Evolutionary conservation across 1,140 invertebrate genomes (phyloP).

Genomic region (Cecropterus lyciades): DNA sequence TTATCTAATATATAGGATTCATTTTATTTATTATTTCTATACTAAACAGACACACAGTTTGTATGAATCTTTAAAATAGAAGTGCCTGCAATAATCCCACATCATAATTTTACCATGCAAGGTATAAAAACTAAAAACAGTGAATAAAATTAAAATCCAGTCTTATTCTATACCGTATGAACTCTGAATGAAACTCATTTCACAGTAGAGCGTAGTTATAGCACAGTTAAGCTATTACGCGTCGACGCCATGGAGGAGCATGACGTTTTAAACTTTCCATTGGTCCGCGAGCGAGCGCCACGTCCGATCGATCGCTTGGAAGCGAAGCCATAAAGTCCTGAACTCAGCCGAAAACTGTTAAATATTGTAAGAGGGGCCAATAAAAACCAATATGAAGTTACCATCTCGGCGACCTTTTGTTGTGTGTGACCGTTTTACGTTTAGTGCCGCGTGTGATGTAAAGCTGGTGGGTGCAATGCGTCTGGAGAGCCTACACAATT

Average conservation of each 20-base stretch:
- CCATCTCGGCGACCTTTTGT: slow-evolving; percentile 20
- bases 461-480: slow-evolving; percentile 30
- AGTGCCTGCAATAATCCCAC: too few relatives aligned
- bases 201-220: slow-evolving; percentile 23
- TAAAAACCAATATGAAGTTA: slow-evolving; percentile 23
- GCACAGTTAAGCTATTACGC: background rate
- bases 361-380: slow-evolving; percentile 31
- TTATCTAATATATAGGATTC: too few relatives aligned
- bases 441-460: slow-evolving; percentile 16
- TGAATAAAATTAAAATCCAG: background rate
- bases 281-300: slow-evolving; percentile 21
- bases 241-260: slow-evolving; percentile 2
- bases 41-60: too few relatives aligned
- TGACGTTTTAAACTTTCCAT: slow-evolving; percentile 27
- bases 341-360: slow-evolving; percentile 32
- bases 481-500: slow-evolving; percentile 23
- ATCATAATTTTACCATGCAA: too few relatives aligned
- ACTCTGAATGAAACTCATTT: background rate
- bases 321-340: slow-evolving; percentile 32
- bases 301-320: slow-evolving; percentile 24
- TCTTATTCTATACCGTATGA: background rate
- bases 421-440: slow-evolving; percentile 17
- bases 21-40: too few relatives aligned
- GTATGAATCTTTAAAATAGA: too few relatives aligned
- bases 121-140: too few relatives aligned